phyloP scores from a whole-genome alignment of 2,113 vertebrate genomes.

The Euleptes europaea region DNA sequence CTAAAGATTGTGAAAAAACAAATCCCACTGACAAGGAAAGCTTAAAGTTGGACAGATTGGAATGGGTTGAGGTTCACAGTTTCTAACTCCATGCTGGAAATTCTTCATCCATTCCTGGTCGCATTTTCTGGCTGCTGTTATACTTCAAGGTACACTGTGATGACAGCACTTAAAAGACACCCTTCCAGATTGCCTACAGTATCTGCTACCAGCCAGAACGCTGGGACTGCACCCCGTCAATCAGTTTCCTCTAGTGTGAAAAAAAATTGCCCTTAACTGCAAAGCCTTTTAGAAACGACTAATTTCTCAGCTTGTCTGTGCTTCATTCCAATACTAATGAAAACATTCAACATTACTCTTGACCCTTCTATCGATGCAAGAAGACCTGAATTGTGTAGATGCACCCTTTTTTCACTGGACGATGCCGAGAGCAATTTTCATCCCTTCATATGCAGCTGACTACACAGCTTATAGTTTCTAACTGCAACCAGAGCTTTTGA shows the following conservation, averaged over 20 bases:
- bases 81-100: neutral
- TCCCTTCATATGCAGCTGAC: neutral
- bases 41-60: neutral
- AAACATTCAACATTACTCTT: neutral
- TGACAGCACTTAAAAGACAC: neutral
- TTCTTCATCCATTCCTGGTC: neutral
- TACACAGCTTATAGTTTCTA: slow-evolving; percentile 15
- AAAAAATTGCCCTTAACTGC: neutral
- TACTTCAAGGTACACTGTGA: neutral
- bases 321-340: neutral
- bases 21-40: neutral
- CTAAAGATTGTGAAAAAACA: neutral
- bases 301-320: slow-evolving; percentile 8
- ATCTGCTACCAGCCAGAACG: neutral
- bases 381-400: neutral
- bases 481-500: neutral
- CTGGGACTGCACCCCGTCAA: neutral
- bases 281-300: neutral
- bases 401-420: rapidly evolving
- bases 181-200: neutral
- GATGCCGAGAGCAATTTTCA: neutral
- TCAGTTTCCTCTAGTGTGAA: neutral
- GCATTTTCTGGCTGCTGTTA: neutral
- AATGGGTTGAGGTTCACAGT: neutral
- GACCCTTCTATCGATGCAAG: neutral